A percentile compares a stretch with the other conserved stretches of the same genome.
Conservation (phyloP, 2,888 invertebrate species). For the Trichopoda pennipes region DNA sequence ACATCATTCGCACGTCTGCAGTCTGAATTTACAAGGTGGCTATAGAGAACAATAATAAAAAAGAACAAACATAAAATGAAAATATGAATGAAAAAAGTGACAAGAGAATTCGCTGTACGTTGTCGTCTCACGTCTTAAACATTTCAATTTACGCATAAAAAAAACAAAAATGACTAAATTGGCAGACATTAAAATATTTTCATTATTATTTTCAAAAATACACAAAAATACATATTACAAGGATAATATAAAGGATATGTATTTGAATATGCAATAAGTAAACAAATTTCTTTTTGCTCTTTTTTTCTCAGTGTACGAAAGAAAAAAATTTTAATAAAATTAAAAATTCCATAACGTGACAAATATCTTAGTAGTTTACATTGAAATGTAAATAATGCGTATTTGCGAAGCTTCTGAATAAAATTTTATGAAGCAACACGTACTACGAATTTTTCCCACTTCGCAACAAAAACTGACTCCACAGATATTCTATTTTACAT, state of each 20-base stretch:
- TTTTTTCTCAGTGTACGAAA: background rate
- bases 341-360: constrained; percentile 79
- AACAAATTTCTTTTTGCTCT: constrained; percentile 1
- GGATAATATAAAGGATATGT: constrained; percentile 49
- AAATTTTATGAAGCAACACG: constrained; percentile 58
- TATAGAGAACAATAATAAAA: constrained; percentile 43
- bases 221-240: background rate
- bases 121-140: constrained; percentile 75
- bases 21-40: constrained; percentile 60
- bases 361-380: constrained; percentile 70
- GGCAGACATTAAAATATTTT: constrained; percentile 62
- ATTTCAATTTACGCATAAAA: constrained; percentile 79
- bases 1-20: constrained; percentile 63
- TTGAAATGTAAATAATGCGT: constrained; percentile 40
- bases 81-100: constrained; percentile 26
- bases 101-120: constrained; percentile 27
- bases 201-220: constrained; percentile 26
- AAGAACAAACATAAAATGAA: constrained; percentile 10
- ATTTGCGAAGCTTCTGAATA: constrained; percentile 18
- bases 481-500: constrained; percentile 9
- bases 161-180: constrained; percentile 72
- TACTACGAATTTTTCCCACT: constrained; percentile 1
- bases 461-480: constrained; percentile 22
- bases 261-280: constrained; percentile 49
- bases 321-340: constrained; percentile 73